Evolutionary conservation across 2,797 vertebrate species (phyloP).

Genomic region (Gymnothorax reevesii): DNA sequence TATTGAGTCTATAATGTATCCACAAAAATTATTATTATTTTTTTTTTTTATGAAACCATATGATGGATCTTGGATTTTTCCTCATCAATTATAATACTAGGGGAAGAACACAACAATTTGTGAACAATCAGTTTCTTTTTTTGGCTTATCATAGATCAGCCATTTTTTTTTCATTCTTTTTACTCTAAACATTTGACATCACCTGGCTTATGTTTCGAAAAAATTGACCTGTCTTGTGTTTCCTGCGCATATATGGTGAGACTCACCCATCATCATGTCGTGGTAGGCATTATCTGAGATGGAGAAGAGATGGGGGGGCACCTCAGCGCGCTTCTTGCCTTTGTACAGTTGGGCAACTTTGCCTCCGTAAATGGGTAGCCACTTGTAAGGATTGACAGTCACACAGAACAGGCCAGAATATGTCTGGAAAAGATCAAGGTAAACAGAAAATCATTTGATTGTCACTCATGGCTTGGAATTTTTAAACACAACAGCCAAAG

Average conservation of each 20-base stretch:
- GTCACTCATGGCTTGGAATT: background rate
- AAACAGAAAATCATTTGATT: background rate
- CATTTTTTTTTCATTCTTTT: background rate
- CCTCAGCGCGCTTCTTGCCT: slow-evolving; percentile 69
- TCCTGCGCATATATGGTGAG: background rate
- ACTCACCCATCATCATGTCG: slow-evolving; percentile 69
- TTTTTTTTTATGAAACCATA: background rate
- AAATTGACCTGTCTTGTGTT: background rate
- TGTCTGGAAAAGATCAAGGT: slow-evolving; percentile 53
- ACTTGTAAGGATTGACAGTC: slow-evolving; percentile 70
- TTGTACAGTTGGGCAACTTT: slow-evolving; percentile 68
- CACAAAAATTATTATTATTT: background rate
- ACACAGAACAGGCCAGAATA: slow-evolving; percentile 72
- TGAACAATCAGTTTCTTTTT: background rate
- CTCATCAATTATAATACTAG: background rate
- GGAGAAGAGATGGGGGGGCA: slow-evolving; percentile 74
- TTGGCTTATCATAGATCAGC: background rate
- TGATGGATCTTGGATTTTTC: background rate
- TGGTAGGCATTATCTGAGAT: slow-evolving; percentile 71
- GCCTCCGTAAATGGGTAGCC: slow-evolving; percentile 70
- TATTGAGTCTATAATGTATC: background rate
- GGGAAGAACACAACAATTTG: background rate
- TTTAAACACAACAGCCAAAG: background rate
- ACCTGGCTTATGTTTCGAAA: background rate
- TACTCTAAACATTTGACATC: background rate